A percentile compares a stretch with the other conserved stretches of the same genome.
Evolutionary conservation across 1,140 invertebrate genomes (phyloP).

Genomic region (Drosophila athabasca): DNA sequence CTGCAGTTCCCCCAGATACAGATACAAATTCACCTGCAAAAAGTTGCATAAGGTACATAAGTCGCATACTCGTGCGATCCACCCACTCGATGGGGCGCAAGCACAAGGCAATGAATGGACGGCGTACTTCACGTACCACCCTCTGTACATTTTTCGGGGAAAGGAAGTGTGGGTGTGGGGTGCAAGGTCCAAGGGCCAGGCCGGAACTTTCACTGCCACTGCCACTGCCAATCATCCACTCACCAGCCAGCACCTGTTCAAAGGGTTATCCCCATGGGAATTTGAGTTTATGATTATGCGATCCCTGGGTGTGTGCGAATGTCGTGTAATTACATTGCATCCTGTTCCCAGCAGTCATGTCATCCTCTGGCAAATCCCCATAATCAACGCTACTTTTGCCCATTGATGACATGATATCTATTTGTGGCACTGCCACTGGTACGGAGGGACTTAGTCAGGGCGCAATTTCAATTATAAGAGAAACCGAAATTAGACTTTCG

Average conservation of each 20-base stretch:
- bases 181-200: constrained; percentile 26
- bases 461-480: constrained; percentile 69
- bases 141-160: no score
- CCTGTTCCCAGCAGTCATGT: constrained; percentile 7
- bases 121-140: background rate
- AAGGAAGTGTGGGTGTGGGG: background rate
- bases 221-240: constrained; percentile 5
- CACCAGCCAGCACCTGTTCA: constrained; percentile 15
- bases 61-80: constrained; percentile 28
- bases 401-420: constrained; percentile 73
- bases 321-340: constrained; percentile 33
- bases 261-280: constrained; percentile 41
- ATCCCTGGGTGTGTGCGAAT: constrained; percentile 3
- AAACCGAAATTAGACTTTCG: constrained; percentile 73
- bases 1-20: constrained; percentile 7
- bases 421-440: constrained; percentile 37
- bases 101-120: constrained; percentile 10
- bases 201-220: constrained; percentile 22
- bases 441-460: constrained; percentile 52
- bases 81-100: constrained; percentile 31
- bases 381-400: constrained; percentile 34
- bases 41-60: constrained; percentile 18
- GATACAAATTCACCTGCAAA: background rate
- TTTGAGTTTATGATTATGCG: constrained; percentile 33
- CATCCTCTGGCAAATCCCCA: constrained; percentile 23